Base-by-base conservation (phyloP, 2,113 vertebrate species). In the Erythrocercus mccallii region DNA sequence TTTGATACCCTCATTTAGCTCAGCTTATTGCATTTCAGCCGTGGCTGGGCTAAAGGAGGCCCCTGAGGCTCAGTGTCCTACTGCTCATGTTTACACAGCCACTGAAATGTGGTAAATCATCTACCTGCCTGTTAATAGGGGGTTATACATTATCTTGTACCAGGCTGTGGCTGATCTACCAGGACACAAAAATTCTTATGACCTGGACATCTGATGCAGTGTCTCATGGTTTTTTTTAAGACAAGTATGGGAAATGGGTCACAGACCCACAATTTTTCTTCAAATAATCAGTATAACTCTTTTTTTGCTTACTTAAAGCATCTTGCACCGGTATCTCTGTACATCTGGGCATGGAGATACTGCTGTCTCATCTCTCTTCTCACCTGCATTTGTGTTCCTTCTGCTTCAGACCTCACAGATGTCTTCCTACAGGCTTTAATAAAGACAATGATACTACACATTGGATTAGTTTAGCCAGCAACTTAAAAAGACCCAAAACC, bases 61-160 rank as follows among this genome's bases (percentile, higher is more conserved):
- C 70, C 2, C 2, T 30, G 87, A 91, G 78, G 83, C 81, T 94
- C 54, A 28, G 68, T 82, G 88, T 86, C 79, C 92, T 81, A 25
- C 60, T 81, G 65, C 84, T 95, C 45, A 0, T 97, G 68, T 97
- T 97, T 97, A 89, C 97, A 96, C 93, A 95, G 95, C 72, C 66
- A 61, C 51, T 83, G 96, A 79, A n/a, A 86, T 25, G 53, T 93
- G 76, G 97, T 97, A 97, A 97, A 97, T 98, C 94, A 98, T 97
- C 95, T 90, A 97, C 97, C 94, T 96, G 92, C 82, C 89, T 64
- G 76, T 60, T 96, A 79, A 90, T 31, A 91, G 85, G 61, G 68
- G 47, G 70, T 94, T 89, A 94, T 62, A 56, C 50, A 86, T 95
- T 95, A 91, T 60, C 91, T 91, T 5, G 22, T 38, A 61, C 66